Base-by-base conservation (phyloP, 2,113 vertebrate species). In the Misgurnus mizolepis region DNA sequence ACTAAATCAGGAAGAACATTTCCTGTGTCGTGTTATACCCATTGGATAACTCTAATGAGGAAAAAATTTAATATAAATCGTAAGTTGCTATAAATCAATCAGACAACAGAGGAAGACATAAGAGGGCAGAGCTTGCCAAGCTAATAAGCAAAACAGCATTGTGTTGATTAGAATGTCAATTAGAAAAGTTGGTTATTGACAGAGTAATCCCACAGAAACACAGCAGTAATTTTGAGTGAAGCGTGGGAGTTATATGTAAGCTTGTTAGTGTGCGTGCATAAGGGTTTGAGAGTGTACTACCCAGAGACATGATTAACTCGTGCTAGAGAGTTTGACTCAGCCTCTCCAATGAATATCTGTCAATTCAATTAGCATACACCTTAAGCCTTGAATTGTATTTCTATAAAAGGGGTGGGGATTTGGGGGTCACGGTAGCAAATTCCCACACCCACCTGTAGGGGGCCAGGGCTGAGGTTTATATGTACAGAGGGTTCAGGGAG, bases 381-480 rank as follows among this genome's bases (percentile, higher is more conserved):
- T 27, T 14, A 7, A 22, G n/a, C 40, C 53, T 58, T 18, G 40
- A 53, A 11, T 60, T 73, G 43, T 43, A 73, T 43, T 22, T 34
- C 27, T 3, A 34, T 34, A 34, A 34, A 34, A 34, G n/a, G 34
- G 22, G 68, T 10, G 67, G 15, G 43, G 50, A 39, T 34, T 34
- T 34, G 27, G 27, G 64, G 12, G 12, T 15, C 43, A 39, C 58
- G 71, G 83, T 83, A 75, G 80, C 80, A 87, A 82, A 88, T 82
- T 87, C 86, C 87, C 76, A 84, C 95, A 97, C 97, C 95, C 95
- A 98, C 97, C 97, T 98, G 95, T 86, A 92, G 92, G 87, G 95
- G 91, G 91, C 91, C 90, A 88, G 95, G 90, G 86, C 89, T 93
- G 88, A 91, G 88, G 91, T 95, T 95, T 93, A 93, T 90, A 90